Evolutionary conservation across 2,888 invertebrate species (phyloP), one percentile per base, ranked within the genome.

Genomic region (Epicampocera succincta): DNA sequence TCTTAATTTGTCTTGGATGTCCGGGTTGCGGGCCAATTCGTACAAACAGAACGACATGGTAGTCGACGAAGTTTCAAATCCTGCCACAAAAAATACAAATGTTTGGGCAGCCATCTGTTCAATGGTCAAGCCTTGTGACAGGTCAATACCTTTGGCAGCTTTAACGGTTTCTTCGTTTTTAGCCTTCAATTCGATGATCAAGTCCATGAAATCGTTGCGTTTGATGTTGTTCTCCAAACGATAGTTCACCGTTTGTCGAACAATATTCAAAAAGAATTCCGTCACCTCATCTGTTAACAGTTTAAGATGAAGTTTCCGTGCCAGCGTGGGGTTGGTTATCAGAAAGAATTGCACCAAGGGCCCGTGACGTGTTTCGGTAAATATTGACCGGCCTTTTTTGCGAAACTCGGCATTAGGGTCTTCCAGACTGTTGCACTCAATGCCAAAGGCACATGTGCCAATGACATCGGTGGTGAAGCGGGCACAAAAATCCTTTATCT

Each of bases 161-260:
- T 44, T 74, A 44, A 9, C 76, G 15, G n/a, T 29, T 13, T 21
- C 48, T 72, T 85, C 58, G 84, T 84, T 15, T 83, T 91, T 89
- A 76, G 91, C 90, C 73, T 92, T 92, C 60, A 93, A 80, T 46
- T 92, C 91, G 29, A 93, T 91, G 38, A 93, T 84, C n/a, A 93
- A 85, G 84, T 93, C 92, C 82, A 93, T 88, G 83, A 93, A 93
- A 87, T 93, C 93, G 71, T 92, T 92, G 71, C 92, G 87, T 0
- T 86, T 87, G 0, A 93, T 84, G 15, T 91, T 86, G 54, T 89
- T 87, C 66, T 66, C 17, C 21, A 54, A 50, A 8, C 85, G 81
- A 48, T 79, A 79, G 0, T 71, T 72, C 0, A 83, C 82, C 0
- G 84, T 85, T 21, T 81, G 46, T 4, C 33, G 56, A 0, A 85